Evolutionary conservation across 2,797 vertebrate genomes (phyloP).

Genomic region (Apogon talboti): DNA sequence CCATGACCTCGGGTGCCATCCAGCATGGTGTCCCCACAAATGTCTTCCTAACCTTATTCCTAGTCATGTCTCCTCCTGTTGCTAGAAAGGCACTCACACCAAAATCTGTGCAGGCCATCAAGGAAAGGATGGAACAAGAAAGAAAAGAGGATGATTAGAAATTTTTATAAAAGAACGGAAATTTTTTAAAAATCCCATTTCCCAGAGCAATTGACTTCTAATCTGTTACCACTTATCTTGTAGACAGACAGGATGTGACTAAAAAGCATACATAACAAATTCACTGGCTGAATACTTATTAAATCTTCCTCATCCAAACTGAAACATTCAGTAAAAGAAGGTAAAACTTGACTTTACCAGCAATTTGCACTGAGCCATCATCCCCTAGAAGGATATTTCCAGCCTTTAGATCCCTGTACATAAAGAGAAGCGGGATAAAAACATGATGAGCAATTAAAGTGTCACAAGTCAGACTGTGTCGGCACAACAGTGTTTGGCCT

Average conservation of each 20-base stretch:
- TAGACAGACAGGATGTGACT: not conserved
- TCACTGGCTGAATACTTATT: no score
- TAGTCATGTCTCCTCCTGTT: conserved; percentile 94
- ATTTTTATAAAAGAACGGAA: not conserved
- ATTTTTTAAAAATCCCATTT: not conserved
- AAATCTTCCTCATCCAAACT: not conserved
- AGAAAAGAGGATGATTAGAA: conserved; percentile 23
- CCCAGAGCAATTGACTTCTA: no score
- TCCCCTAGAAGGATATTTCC: conserved; percentile 97
- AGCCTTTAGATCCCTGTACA: conserved; percentile 92
- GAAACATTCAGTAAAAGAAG: not conserved
- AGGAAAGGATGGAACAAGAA: conserved; percentile 1
- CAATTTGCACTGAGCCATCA: conserved; percentile 94
- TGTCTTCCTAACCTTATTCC: conserved; percentile 96
- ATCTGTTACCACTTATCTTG: no score
- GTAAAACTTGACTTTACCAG: conserved; percentile 81
- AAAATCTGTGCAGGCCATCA: conserved; percentile 84
- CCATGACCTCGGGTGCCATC: conserved; percentile 99
- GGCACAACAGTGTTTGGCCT: conserved; percentile 5
- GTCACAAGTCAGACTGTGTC: conserved; percentile 10
- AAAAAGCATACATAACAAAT: no score
- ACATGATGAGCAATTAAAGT: conserved; percentile 15
- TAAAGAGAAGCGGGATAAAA: conserved; percentile 28
- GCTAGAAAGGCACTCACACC: conserved; percentile 96
- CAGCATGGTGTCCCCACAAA: conserved; percentile 97